Evolutionary conservation across 2,888 invertebrate species (phyloP).

Genomic region (Boloria euphrosyne): DNA sequence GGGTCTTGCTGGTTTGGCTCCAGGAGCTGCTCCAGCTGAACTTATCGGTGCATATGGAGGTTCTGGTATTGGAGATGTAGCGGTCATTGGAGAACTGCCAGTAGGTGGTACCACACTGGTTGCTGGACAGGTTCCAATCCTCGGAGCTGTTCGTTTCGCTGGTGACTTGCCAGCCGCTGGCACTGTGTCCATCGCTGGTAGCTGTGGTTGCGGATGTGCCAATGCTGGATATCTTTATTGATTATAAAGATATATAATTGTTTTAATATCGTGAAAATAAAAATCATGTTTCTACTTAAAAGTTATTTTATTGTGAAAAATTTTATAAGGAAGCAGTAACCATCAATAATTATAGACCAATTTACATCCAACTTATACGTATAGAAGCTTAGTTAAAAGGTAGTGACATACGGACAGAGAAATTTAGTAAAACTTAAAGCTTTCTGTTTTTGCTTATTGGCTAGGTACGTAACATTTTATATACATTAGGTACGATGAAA

Average conservation of each 20-base stretch:
- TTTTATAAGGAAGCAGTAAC: too few relatives aligned
- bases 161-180: slow-evolving; percentile 55
- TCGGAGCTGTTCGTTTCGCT: slow-evolving; percentile 52
- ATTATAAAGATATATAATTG: not conserved
- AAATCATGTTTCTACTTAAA: too few relatives aligned
- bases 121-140: slow-evolving; percentile 51
- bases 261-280: too few relatives aligned
- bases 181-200: slow-evolving; percentile 26
- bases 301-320: too few relatives aligned
- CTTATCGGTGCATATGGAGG: slow-evolving; percentile 33
- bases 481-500: too few relatives aligned
- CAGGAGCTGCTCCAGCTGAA: slow-evolving; percentile 25
- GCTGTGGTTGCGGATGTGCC: slow-evolving; percentile 27
- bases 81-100: slow-evolving; percentile 24
- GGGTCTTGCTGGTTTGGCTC: not conserved
- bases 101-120: slow-evolving; percentile 45
- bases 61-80: slow-evolving; percentile 46
- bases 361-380: too few relatives aligned
- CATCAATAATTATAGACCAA: too few relatives aligned
- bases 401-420: too few relatives aligned
- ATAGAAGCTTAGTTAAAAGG: too few relatives aligned
- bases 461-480: too few relatives aligned
- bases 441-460: too few relatives aligned
- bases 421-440: too few relatives aligned
- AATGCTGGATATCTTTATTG: slow-evolving; percentile 16